phyloP scores from a whole-genome alignment of 2,888 invertebrate genomes.

The Caenorhabditis panamensis region DNA sequence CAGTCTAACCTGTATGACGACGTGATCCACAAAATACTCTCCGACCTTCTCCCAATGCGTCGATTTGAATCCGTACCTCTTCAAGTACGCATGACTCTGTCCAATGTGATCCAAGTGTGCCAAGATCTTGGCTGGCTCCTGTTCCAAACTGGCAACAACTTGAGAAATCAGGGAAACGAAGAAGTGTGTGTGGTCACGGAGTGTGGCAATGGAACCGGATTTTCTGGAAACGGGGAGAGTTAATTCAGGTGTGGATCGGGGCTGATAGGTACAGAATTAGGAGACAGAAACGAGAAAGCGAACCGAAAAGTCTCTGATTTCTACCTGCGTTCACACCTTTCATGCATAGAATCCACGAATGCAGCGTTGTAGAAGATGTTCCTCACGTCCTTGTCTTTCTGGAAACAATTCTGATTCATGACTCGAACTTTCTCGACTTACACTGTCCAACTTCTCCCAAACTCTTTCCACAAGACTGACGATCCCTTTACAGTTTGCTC shows the following conservation, averaged over 20 bases:
- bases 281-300: background rate
- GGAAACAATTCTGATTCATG: no score
- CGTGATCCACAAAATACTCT: slow-evolving; percentile 76
- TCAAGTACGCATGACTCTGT: slow-evolving; percentile 74
- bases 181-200: slow-evolving; percentile 79
- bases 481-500: slow-evolving; percentile 78
- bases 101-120: slow-evolving; percentile 78
- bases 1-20: slow-evolving; percentile 76
- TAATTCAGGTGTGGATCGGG: no score
- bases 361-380: slow-evolving; percentile 79
- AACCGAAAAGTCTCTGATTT: slow-evolving; percentile 15
- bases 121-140: slow-evolving; percentile 74
- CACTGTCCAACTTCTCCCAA: slow-evolving; percentile 78
- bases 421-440: slow-evolving; percentile 51
- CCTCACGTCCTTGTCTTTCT: slow-evolving; percentile 77
- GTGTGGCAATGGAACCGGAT: slow-evolving; percentile 74
- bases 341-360: slow-evolving; percentile 79
- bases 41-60: slow-evolving; percentile 79
- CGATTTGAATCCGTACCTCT: slow-evolving; percentile 75
- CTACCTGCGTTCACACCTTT: slow-evolving; percentile 72
- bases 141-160: slow-evolving; percentile 73
- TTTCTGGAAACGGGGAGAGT: no score
- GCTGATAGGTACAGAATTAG: background rate
- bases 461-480: slow-evolving; percentile 78
- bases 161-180: slow-evolving; percentile 79